Conservation (phyloP, 2,113 vertebrate species). For the Amphiprion percula region DNA sequence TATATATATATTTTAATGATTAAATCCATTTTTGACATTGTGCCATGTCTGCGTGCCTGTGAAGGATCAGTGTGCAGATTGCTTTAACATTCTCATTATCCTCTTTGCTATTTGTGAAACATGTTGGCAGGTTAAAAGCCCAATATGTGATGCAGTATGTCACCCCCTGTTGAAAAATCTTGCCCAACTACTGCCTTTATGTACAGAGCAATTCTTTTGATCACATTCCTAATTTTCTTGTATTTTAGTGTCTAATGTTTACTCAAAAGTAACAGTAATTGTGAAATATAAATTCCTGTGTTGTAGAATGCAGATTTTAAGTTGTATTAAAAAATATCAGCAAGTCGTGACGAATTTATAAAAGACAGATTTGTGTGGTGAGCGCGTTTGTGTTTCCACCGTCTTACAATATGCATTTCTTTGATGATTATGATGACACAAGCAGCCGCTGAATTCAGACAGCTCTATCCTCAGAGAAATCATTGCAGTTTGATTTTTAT, state of each 20-base stretch:
- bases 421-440: conserved; percentile 77
- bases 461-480: conserved; percentile 78
- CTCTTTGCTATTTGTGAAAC: conserved; percentile 66
- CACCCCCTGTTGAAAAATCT: conserved; percentile 37
- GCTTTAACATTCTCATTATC: conserved; percentile 70
- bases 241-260: conserved; percentile 6
- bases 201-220: conserved; percentile 27
- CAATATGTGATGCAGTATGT: conserved; percentile 44
- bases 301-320: not conserved
- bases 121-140: conserved; percentile 64
- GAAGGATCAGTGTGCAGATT: conserved; percentile 75
- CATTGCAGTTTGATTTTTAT: conserved; percentile 78
- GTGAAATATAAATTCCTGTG: not conserved
- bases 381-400: conserved; percentile 39
- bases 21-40: conserved; percentile 77
- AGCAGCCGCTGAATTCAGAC: conserved; percentile 68
- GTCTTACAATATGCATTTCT: conserved; percentile 61
- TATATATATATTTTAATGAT: conserved; percentile 78
- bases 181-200: conserved; percentile 42
- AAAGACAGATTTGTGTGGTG: conserved; percentile 26
- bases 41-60: conserved; percentile 62
- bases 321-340: conserved; percentile 8
- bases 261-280: conserved; percentile 5
- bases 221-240: conserved; percentile 8
- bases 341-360: conserved; percentile 30